A percentile compares a stretch with the other conserved stretches of the same genome.
These are phyloP conservation scores for Minunthozetes semirufus DNA, from an alignment of 2,888 invertebrate genomes.

Conservation along the genomic window DNA sequence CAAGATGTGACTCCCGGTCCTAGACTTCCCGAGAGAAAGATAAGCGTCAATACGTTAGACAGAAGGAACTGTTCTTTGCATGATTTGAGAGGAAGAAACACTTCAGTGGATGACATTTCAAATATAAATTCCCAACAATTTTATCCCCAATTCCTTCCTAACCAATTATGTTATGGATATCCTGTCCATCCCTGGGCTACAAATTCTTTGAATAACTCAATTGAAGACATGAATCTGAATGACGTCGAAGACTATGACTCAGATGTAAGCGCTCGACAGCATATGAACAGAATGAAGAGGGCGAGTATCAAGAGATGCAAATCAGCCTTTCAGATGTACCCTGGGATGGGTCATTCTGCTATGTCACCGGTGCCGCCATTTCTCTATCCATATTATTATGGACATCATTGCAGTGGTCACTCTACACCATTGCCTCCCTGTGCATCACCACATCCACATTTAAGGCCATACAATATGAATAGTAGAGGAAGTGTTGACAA, in stretches of 20 bases:
- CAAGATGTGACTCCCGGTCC: background rate
- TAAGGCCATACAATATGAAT: background rate
- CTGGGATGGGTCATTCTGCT: background rate
- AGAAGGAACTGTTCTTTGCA: background rate
- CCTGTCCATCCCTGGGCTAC: background rate
- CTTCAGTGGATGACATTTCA: background rate
- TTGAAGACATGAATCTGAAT: constrained; percentile 25
- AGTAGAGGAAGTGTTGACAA: constrained; percentile 16
- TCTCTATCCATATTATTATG: background rate
- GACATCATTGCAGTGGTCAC: background rate
- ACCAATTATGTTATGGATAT: background rate
- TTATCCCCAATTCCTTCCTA: background rate
- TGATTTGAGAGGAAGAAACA: background rate
- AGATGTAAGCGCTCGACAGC: background rate
- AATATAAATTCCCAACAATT: background rate
- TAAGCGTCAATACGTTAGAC: background rate
- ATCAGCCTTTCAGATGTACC: constrained; percentile 4
- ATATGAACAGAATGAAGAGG: background rate
- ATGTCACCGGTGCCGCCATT: background rate
- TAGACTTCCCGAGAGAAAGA: background rate
- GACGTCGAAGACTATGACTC: background rate
- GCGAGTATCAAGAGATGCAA: constrained; percentile 18
- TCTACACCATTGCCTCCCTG: background rate
- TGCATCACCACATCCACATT: constrained; percentile 4
- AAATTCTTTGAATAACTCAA: background rate